phyloP scores from a whole-genome alignment of 2,888 invertebrate species.

The Drosophila prolongata region DNA sequence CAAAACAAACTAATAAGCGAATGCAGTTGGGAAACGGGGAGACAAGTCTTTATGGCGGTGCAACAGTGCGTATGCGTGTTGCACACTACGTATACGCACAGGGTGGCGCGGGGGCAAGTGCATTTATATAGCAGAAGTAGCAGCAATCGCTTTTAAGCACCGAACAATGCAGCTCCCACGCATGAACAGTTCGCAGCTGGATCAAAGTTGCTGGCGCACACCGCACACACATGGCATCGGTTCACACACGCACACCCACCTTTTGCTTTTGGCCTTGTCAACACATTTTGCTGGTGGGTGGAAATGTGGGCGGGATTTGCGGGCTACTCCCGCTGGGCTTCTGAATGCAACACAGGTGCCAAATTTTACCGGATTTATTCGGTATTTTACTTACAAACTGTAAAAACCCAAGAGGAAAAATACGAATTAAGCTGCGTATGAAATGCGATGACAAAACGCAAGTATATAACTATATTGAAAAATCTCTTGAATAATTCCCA shows the following conservation, averaged over 20 bases:
- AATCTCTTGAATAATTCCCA: background rate
- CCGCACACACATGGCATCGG: slow-evolving; percentile 48
- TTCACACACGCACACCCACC: slow-evolving; percentile 43
- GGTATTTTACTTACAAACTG: slow-evolving; percentile 23
- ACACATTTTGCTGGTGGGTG: slow-evolving; percentile 11
- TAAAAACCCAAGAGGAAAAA: background rate
- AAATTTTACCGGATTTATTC: slow-evolving; percentile 20
- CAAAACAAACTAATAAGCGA: slow-evolving; percentile 75
- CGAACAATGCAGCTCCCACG: slow-evolving; percentile 65
- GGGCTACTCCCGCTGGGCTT: background rate
- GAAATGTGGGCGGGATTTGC: background rate
- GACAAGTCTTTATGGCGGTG: slow-evolving; percentile 60
- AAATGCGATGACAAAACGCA: background rate
- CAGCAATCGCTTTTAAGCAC: slow-evolving; percentile 57
- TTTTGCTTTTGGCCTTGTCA: slow-evolving; percentile 14
- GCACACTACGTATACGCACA: slow-evolving; percentile 41
- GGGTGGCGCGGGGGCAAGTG: slow-evolving; percentile 7
- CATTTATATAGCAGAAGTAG: slow-evolving; percentile 26
- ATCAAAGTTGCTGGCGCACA: slow-evolving; percentile 55
- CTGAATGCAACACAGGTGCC: slow-evolving; percentile 10
- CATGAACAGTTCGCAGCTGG: slow-evolving; percentile 64
- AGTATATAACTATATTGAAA: background rate
- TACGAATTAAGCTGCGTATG: background rate
- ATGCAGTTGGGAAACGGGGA: slow-evolving; percentile 4
- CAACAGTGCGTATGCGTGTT: slow-evolving; percentile 71